Evolutionary conservation across 2,113 vertebrate genomes (phyloP).

Genomic region (Ctenodactylus gundi): DNA sequence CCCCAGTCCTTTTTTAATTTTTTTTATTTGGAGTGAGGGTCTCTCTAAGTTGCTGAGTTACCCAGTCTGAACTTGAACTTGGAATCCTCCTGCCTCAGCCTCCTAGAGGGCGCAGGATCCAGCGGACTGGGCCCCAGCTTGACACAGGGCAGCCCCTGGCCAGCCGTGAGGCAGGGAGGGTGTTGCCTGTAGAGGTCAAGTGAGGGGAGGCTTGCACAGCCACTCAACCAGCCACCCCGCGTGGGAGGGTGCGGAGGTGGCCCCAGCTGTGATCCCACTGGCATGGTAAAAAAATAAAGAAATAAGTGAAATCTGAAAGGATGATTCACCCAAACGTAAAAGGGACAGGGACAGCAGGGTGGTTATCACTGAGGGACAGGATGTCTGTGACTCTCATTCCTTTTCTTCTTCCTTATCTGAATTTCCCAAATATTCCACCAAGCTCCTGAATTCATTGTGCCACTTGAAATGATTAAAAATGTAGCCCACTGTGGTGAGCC

Average conservation of each 20-base stretch:
- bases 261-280: neutral
- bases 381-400: neutral
- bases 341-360: fast-evolving
- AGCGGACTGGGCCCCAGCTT: too few species aligned
- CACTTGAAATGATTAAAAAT: neutral
- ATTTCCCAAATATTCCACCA: slow-evolving; percentile 1
- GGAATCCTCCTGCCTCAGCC: too few species aligned
- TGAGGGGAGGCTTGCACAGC: neutral
- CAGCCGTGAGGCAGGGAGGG: too few species aligned
- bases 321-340: neutral
- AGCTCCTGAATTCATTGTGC: slow-evolving; percentile 3
- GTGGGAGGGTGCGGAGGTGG: neutral
- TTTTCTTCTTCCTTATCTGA: slow-evolving; percentile 33
- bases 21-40: too few species aligned
- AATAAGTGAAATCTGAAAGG: neutral
- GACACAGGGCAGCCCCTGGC: too few species aligned
- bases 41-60: too few species aligned
- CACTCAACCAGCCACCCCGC: neutral
- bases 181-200: neutral
- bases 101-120: too few species aligned
- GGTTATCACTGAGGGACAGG: neutral
- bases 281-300: neutral
- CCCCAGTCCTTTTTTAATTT: too few species aligned
- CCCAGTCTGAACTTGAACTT: too few species aligned
- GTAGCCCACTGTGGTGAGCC: neutral